Base-by-base conservation (phyloP, 1,140 invertebrate genomes). In the Saxidomus purpurata region DNA sequence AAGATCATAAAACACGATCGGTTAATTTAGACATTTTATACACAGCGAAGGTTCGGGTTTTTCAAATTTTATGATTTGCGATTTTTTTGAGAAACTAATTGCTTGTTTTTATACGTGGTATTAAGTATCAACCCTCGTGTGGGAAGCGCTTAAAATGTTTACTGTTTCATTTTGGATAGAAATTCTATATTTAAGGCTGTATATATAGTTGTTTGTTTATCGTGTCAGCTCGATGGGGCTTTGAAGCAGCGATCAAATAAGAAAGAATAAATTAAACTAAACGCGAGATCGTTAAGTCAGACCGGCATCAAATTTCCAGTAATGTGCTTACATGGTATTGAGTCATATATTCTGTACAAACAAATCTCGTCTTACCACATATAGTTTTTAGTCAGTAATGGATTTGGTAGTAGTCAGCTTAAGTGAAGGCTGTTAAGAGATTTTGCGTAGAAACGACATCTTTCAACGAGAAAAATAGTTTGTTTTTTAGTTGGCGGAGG, bases 61-160 rank as follows among this genome's bases (percentile, higher is more conserved):
- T 71, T 71, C 67, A 40, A 71, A 38, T 17, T 71, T 71, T 71
- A 71, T 38, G 67, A 71, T 71, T 71, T 38, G 67, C 67, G 67
- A 71, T 40, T 71, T 38, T 38, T 43, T 43, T 6, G 3, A 38
- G 67, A 38, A 17, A 34, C 36, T 71, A 71, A 71, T 71, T 71
- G 67, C 36, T 71, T 71, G 34, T 22, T 71, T 71, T 71, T 38
- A 71, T 71, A 22, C 17, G 36, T 38, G 36, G 67, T 71, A 71
- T 71, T 40, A 36, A 40, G 67, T 71, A 71, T 71, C 67, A 71
- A 71, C 8, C 1, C 31, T 19, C 17, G 22, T 28, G 31, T 71
- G 67, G 67, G 67, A 71, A 22, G 59, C n/a, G n/a, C 59, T 28
- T 28, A 15, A 9, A 28, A 9, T 63, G 59, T 63, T 63, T 63